Conservation (phyloP, 2,797 vertebrate genomes). For the Propithecus deckenii region DNA sequence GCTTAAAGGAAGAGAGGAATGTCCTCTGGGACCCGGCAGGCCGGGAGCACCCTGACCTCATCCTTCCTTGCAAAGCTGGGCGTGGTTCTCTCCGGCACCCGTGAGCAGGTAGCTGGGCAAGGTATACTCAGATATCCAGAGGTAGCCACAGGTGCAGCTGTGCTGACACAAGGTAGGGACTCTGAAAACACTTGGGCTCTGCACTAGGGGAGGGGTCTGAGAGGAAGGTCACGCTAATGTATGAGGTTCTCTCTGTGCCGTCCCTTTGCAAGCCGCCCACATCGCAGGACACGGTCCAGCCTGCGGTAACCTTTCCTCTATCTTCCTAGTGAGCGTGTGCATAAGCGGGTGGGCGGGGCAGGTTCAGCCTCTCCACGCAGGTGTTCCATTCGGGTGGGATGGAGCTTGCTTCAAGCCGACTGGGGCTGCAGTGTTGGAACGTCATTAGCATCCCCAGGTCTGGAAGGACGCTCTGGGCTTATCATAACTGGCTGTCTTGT, state of each 20-base stretch:
- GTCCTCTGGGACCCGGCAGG: not conserved
- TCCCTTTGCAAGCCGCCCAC: not conserved
- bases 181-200: not conserved
- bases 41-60: not conserved
- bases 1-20: not conserved
- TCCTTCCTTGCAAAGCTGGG: not conserved
- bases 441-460: not conserved
- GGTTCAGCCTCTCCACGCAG: not conserved
- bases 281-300: no score
- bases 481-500: fast-evolving
- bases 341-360: fast-evolving
- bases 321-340: fast-evolving
- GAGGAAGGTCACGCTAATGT: not conserved
- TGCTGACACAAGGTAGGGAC: not conserved
- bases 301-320: fast-evolving
- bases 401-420: not conserved
- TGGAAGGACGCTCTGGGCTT: not conserved
- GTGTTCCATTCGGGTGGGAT: no score
- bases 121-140: not conserved
- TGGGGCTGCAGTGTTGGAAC: fast-evolving
- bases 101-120: fast-evolving
- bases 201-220: not conserved
- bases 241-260: not conserved
- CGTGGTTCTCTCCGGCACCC: not conserved
- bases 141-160: not conserved